phyloP scores from a whole-genome alignment of 2,113 vertebrate genomes.

The Tupaia tana region DNA sequence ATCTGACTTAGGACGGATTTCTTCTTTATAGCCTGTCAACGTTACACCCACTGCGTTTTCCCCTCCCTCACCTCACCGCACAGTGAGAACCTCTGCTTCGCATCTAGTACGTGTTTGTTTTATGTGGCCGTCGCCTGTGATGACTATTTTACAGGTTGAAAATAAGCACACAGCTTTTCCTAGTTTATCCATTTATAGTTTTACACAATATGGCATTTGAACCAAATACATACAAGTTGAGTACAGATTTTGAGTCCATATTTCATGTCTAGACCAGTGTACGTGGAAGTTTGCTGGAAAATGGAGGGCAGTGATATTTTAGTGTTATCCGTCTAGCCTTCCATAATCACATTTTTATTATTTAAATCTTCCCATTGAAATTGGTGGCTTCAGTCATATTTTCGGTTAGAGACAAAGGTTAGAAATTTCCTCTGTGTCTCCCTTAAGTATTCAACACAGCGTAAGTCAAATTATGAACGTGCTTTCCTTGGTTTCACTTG shows the following conservation, averaged over 20 bases:
- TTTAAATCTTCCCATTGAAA: neutral
- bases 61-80: neutral
- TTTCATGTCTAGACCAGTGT: neutral
- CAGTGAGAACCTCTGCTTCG: neutral
- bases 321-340: slow-evolving; percentile 16
- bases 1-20: neutral
- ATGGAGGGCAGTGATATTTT: neutral
- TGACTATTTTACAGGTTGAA: neutral
- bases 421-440: neutral
- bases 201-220: neutral
- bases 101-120: neutral
- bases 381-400: neutral
- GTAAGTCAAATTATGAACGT: neutral
- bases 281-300: neutral
- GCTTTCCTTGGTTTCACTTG: neutral
- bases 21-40: slow-evolving; percentile 7
- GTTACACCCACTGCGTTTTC: neutral
- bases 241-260: neutral
- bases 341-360: neutral
- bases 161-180: neutral
- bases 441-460: neutral
- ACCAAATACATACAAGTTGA: neutral
- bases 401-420: slow-evolving; percentile 6
- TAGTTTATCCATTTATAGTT: neutral
- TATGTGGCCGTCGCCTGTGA: neutral